Evolutionary conservation across 2,888 invertebrate species (phyloP).

Genomic region (Eupithecia subumbrata): DNA sequence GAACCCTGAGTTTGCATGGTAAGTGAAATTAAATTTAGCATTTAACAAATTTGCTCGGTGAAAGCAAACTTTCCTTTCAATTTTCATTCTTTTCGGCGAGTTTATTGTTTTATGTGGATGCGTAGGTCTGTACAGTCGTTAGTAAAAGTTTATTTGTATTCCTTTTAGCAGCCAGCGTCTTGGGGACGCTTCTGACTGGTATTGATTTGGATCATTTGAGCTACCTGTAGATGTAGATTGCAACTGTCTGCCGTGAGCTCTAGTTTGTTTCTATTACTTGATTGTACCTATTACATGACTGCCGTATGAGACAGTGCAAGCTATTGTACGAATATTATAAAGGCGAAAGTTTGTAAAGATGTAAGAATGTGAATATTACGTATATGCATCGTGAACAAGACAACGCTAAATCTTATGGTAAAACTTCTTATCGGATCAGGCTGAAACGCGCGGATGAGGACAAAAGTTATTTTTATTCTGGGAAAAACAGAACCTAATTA

Average conservation of each 20-base stretch:
- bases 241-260: no score
- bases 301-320: neutral
- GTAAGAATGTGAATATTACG: neutral
- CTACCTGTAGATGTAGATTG: no score
- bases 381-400: neutral
- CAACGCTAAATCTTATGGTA: neutral
- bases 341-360: neutral
- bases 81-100: slow-evolving; percentile 38
- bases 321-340: neutral
- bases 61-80: slow-evolving; percentile 42
- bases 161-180: no score
- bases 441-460: no score
- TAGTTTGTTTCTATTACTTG: no score
- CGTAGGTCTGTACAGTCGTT: slow-evolving; percentile 11
- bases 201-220: no score
- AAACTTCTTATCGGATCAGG: neutral
- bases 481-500: neutral
- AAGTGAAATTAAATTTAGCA: slow-evolving; percentile 43
- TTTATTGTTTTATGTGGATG: slow-evolving; percentile 34
- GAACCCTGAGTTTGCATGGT: slow-evolving; percentile 36
- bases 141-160: neutral
- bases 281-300: neutral
- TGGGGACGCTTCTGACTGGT: no score
- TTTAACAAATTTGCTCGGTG: slow-evolving; percentile 41
- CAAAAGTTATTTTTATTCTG: neutral